A percentile compares a stretch with the other conserved stretches of the same genome.
Conservation (phyloP, 2,888 invertebrate species). For the Acanthosepion pharaonis region DNA sequence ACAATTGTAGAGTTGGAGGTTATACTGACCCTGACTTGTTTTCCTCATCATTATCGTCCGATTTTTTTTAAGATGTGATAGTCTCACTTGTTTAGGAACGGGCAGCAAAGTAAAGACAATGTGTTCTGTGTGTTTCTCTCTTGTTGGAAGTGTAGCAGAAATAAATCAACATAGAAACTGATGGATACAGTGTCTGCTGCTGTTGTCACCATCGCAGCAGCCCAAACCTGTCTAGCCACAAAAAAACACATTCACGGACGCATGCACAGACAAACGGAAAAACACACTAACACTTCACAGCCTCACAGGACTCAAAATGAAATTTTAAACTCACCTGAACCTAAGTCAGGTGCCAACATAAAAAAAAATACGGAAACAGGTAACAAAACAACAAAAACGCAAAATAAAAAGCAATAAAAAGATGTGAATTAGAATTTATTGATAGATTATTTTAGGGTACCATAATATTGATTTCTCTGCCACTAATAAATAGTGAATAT, state of each 20-base stretch:
- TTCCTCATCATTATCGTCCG: background rate
- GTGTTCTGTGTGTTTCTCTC: background rate
- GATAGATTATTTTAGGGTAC: background rate
- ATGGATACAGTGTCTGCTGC: conserved; percentile 33
- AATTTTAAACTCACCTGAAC: background rate
- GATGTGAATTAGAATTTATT: conserved; percentile 33
- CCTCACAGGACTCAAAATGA: background rate
- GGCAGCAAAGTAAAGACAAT: background rate
- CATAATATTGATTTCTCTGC: background rate
- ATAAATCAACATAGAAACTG: background rate
- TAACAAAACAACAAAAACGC: background rate
- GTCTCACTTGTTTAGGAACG: background rate
- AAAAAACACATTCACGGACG: background rate
- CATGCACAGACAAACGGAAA: background rate
- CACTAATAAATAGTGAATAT: background rate
- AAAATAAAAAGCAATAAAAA: background rate
- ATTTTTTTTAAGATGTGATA: background rate
- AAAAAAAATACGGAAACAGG: background rate
- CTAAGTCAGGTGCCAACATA: background rate
- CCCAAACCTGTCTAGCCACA: conserved; percentile 20
- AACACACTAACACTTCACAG: background rate
- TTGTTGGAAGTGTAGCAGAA: background rate
- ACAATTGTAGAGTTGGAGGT: background rate
- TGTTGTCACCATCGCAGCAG: background rate
- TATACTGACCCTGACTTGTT: background rate